Percentiles rank a stretch among this genome's conserved stretches.
phyloP scores from a whole-genome alignment of 2,888 invertebrate species.

The Pristionchus entomophagus region DNA sequence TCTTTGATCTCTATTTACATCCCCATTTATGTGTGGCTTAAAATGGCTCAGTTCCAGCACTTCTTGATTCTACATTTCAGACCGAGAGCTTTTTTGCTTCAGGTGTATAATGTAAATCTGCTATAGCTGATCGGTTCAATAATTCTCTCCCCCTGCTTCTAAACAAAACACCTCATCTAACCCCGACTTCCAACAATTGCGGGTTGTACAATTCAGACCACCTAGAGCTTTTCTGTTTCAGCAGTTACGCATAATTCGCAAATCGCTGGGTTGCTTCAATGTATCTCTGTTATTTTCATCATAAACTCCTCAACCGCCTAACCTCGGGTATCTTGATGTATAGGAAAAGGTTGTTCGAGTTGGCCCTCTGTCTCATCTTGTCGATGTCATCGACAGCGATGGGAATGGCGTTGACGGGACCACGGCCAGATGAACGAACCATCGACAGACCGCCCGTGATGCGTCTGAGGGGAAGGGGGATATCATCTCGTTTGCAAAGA shows the following conservation, averaged over 20 bases:
- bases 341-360: slow-evolving; percentile 97
- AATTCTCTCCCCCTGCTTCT: too few species aligned
- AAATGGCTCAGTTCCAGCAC: too few species aligned
- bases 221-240: neutral
- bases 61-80: too few species aligned
- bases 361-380: slow-evolving; percentile 97
- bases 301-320: neutral
- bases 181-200: too few species aligned
- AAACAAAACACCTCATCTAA: too few species aligned
- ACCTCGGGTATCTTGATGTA: slow-evolving; percentile 98
- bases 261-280: neutral
- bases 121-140: too few species aligned
- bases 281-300: too few species aligned
- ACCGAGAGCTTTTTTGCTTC: too few species aligned
- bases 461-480: neutral
- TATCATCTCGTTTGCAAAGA: too few species aligned
- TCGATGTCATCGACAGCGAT: slow-evolving; percentile 88
- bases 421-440: slow-evolving; percentile 41
- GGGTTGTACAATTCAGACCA: too few species aligned
- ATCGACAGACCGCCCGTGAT: slow-evolving; percentile 45
- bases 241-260: neutral
- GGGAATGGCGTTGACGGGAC: neutral
- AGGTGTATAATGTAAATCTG: too few species aligned
- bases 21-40: too few species aligned
- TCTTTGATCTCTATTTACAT: neutral